Conservation (phyloP, 1,140 invertebrate genomes). For the Leptinotarsa undecemlineata region DNA sequence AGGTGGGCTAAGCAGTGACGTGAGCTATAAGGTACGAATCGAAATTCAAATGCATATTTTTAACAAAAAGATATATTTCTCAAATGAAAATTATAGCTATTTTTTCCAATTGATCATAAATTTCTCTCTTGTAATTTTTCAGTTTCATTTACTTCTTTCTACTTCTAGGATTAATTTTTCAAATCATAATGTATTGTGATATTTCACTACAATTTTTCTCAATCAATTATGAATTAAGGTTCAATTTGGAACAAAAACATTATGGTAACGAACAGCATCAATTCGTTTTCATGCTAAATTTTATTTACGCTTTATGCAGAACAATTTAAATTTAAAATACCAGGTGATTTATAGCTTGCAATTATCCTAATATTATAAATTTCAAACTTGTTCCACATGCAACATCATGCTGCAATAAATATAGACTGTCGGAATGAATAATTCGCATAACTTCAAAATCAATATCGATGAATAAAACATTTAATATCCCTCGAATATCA, state of each 20-base stretch:
- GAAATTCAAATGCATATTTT: too few species aligned
- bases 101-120: too few species aligned
- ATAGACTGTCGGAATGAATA: not conserved
- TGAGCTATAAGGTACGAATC: too few species aligned
- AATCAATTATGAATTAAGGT: not conserved
- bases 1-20: too few species aligned
- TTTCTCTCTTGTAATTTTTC: too few species aligned
- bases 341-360: not conserved
- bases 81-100: too few species aligned
- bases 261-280: not conserved
- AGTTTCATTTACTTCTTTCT: too few species aligned
- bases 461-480: not conserved
- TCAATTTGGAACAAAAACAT: not conserved
- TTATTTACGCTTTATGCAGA: not conserved
- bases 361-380: not conserved
- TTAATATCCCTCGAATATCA: too few species aligned
- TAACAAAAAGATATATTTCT: too few species aligned
- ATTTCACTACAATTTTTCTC: not conserved
- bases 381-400: not conserved
- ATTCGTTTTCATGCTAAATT: not conserved
- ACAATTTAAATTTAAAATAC: not conserved
- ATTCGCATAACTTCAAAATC: not conserved
- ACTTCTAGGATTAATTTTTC: too few species aligned
- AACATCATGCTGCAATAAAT: not conserved
- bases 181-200: not conserved